Base-by-base conservation (phyloP, 1,140 invertebrate genomes). In the Trissolcus basalis region DNA sequence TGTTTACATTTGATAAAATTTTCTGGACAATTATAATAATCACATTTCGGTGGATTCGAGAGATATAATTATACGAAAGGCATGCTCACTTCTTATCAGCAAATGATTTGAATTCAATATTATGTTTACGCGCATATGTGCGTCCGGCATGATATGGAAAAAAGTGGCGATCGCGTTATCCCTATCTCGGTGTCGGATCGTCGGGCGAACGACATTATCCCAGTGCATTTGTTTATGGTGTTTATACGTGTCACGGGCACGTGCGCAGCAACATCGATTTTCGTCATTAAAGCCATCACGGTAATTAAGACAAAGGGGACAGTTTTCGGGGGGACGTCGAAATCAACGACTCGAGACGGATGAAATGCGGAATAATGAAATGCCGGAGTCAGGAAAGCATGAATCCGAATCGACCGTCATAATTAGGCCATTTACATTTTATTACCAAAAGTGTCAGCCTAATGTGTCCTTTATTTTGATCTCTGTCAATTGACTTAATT, bases 261-360 rank as follows among this genome's bases (percentile, higher is more conserved):
- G 68, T 53, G 75, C 64, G 36, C 59, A 47, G 41, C 50, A 49
- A 67, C 67, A 77, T 71, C 68, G 47, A 68, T 59, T 77, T 27
- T 61, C 50, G 50, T 70, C 58, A 60, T 67, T 68, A 71, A 71
- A 77, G 27, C 47, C 58, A 72, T 64, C 51, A 48, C 27, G 68
- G 50, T 72, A 77, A 77, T 77, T 77, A 72, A 68, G 61, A 71
- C 63, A 59, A 14, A 59, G 63, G 75, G 63, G 39, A 41, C 12
- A 32, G 4, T 64, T 60, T 70, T 64, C 56, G n/a, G 43, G 74
- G 63, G 61, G 68, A 61, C 45, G n/a, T n/a, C 45, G 47, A 54
- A 77, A 19, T 61, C 61, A 77, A 71, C 74, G 58, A 44, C 36
- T 54, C 74, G 74, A 77, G 65, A 77, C 67, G 61, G 27, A 69